These are phyloP conservation scores for Altica lythri DNA, from an alignment of 2,888 invertebrate species.

Conservation along the genomic window DNA sequence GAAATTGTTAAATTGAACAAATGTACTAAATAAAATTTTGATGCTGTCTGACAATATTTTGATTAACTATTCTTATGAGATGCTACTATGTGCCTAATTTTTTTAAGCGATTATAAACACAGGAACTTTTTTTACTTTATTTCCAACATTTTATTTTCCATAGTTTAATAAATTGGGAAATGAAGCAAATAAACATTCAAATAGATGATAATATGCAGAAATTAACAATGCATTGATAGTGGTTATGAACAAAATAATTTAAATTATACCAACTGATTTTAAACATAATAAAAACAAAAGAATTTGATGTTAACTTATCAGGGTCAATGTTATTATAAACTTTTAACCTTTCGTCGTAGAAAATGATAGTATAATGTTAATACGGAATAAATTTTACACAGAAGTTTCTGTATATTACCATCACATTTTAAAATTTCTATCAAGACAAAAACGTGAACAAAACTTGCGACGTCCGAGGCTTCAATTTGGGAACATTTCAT, in stretches of 20 bases:
- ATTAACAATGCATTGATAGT: too few species aligned
- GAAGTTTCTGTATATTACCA: neutral
- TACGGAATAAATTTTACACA: too few species aligned
- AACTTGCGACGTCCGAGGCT: conserved; percentile 47
- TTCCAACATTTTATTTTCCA: neutral
- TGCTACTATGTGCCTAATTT: neutral
- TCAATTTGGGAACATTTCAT: conserved; percentile 51
- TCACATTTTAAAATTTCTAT: neutral
- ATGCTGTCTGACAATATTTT: too few species aligned
- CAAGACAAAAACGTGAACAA: conserved; percentile 29
- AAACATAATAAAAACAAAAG: neutral
- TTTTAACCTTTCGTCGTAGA: too few species aligned
- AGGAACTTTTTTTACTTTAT: neutral
- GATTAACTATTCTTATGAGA: neutral
- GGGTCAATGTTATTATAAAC: too few species aligned
- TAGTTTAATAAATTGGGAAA: too few species aligned
- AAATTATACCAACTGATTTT: conserved; percentile 1
- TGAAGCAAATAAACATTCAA: conserved; percentile 2
- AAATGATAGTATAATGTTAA: too few species aligned
- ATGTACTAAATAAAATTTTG: too few species aligned
- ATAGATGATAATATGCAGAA: too few species aligned
- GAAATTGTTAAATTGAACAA: too few species aligned
- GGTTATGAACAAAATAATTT: conserved; percentile 21
- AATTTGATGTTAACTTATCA: too few species aligned
- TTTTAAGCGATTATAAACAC: neutral